Percentiles rank a stretch among this genome's conserved stretches.
phyloP scores from a whole-genome alignment of 2,797 vertebrate genomes.

The Coracias cyanogaster region DNA sequence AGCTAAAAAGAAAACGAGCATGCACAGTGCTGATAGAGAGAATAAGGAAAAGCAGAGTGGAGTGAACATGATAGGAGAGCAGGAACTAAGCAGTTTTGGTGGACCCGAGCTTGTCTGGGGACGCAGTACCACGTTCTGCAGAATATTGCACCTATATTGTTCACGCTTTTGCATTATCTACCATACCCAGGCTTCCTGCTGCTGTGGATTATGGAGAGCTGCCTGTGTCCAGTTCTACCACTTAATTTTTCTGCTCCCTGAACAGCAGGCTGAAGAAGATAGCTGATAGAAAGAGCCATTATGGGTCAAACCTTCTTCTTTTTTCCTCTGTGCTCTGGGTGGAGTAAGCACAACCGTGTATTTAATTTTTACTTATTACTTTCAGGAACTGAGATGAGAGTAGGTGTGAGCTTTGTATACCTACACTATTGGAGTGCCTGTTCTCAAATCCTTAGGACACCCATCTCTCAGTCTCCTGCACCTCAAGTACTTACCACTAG shows the following conservation, averaged over 20 bases:
- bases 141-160: background rate
- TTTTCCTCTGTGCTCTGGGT: background rate
- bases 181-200: background rate
- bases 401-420: background rate
- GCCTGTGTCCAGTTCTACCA: background rate
- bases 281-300: background rate
- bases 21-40: background rate
- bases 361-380: background rate
- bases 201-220: background rate
- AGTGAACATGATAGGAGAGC: background rate
- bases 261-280: background rate
- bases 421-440: rapidly evolving
- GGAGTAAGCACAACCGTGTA: background rate
- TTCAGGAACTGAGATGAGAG: background rate
- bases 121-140: background rate
- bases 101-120: background rate
- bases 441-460: background rate
- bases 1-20: background rate
- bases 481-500: background rate
- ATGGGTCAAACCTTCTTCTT: background rate
- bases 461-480: background rate
- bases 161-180: background rate
- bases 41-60: background rate
- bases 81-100: background rate
- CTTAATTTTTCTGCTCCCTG: background rate